These are phyloP conservation scores for Drosophila leonis DNA, from an alignment of 2,888 invertebrate genomes.

Conservation along the genomic window DNA sequence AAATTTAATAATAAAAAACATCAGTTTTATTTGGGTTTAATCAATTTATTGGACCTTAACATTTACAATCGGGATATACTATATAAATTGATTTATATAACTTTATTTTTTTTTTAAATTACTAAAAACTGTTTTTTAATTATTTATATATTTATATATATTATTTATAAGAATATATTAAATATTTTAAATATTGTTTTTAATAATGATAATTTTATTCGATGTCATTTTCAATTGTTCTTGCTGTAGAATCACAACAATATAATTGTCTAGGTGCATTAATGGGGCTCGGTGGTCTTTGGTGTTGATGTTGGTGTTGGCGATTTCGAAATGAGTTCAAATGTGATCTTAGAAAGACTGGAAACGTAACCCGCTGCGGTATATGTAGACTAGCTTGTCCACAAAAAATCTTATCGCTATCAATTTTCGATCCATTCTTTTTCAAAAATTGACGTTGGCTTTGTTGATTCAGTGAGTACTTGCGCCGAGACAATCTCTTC, in stretches of 20 bases:
- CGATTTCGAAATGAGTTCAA: conserved; percentile 56
- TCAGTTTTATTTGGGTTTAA: neutral
- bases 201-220: conserved; percentile 24
- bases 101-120: neutral
- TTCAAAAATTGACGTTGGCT: conserved; percentile 31
- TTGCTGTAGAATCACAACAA: conserved; percentile 48
- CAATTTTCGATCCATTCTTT: conserved; percentile 27
- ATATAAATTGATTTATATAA: conserved; percentile 2
- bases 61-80: neutral
- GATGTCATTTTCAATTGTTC: conserved; percentile 39
- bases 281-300: conserved; percentile 48
- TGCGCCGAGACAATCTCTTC: conserved; percentile 39
- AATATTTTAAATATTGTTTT: neutral
- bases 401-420: conserved; percentile 34
- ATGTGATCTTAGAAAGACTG: conserved; percentile 63
- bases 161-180: neutral
- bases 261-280: conserved; percentile 40
- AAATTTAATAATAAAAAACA: too few species aligned
- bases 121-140: neutral
- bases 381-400: conserved; percentile 48
- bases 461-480: conserved; percentile 23
- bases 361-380: conserved; percentile 60
- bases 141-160: too few species aligned
- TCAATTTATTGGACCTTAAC: conserved; percentile 21
- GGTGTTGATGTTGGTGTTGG: conserved; percentile 26